Evolutionary conservation across 2,797 vertebrate genomes (phyloP), one percentile per base, ranked within the genome.

Genomic region (Eulemur mongoz): DNA sequence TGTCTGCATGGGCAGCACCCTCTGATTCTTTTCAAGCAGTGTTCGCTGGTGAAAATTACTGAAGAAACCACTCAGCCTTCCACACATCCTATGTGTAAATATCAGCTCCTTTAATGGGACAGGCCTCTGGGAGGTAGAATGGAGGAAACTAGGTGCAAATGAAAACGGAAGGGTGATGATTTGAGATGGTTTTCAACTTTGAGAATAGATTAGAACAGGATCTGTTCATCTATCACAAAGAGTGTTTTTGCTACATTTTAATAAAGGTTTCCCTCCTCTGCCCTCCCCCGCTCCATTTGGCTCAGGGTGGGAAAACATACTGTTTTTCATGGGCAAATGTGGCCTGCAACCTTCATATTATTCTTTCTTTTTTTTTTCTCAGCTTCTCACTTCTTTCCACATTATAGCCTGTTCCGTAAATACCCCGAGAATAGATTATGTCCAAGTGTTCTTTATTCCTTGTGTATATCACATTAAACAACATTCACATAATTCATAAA

Each of bases 161-260:
- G 92, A 90, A 94, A 95, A 85, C 48, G 43, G 67, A 92, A 38
- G 40, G 57, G 93, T 89, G 97, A 97, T 87, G 81, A 97, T 93
- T 72, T 89, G 84, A 93, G 70, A 65, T 32, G 17, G 18, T 81
- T 92, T 81, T 61, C 90, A 54, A 43, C 90, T 92, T 82, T 52
- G 83, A 95, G 57, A 85, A 79, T 54, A 82, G 61, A 83, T 82
- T 76, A 88, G 50, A 75, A 70, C 57, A 35, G 22, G 40, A 85
- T 75, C 27, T 20, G 38, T 27, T 72, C n/a, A 9, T 50, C 15
- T 45, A 50, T 40, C 70, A 86, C 50, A 35, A 83, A 57, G 40
- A 65, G 18, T 73, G n/a, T 79, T 63, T 95, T 91, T 61, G 38
- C 32, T 69, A 30, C 10, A 43, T 59, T 91, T 93, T 61, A 70